Conservation (phyloP, 2,888 invertebrate species). For the Helobdella robusta region DNA sequence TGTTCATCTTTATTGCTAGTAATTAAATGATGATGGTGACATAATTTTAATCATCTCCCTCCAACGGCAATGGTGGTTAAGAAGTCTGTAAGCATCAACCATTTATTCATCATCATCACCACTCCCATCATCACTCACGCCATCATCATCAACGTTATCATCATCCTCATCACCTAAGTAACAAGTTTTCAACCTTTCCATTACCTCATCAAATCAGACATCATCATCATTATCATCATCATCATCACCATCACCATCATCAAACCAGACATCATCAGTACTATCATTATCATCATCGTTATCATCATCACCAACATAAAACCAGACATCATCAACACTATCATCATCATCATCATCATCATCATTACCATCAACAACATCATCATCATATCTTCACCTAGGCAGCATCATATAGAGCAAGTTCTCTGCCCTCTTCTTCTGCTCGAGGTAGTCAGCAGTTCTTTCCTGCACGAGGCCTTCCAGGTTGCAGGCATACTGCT, state of each 20-base stretch:
- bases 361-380: conserved; percentile 1
- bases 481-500: conserved; percentile 95
- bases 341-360: neutral
- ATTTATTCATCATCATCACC: too few species aligned
- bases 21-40: too few species aligned
- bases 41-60: too few species aligned
- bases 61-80: too few species aligned
- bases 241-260: neutral
- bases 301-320: neutral
- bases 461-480: conserved; percentile 89
- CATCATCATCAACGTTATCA: too few species aligned
- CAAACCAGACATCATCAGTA: neutral
- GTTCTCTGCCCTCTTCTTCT: conserved; percentile 95
- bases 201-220: neutral
- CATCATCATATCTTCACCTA: conserved; percentile 54
- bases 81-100: too few species aligned
- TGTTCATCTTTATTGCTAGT: too few species aligned
- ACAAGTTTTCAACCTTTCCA: too few species aligned
- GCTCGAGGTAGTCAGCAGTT: conserved; percentile 91
- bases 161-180: too few species aligned
- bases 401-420: conserved; percentile 89
- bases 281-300: conserved; percentile 3
- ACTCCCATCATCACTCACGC: too few species aligned
- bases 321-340: neutral
- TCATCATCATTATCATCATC: neutral